A percentile compares a stretch with the other conserved stretches of the same genome.
phyloP scores from a whole-genome alignment of 2,888 invertebrate genomes.

The Drosophila meridiana region DNA sequence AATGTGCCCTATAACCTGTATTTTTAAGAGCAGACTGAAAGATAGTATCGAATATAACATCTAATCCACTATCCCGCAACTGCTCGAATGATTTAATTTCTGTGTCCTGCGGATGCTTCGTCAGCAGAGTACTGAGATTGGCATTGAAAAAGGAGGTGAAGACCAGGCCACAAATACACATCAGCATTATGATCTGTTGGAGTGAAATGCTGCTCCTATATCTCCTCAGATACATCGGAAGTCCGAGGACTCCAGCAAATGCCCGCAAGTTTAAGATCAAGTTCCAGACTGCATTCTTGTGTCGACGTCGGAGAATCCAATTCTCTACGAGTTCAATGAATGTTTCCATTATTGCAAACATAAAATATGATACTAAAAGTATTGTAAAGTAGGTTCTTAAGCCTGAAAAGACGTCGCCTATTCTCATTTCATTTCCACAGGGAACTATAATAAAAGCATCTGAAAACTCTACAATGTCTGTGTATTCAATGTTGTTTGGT shows the following conservation, averaged over 20 bases:
- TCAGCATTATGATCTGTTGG: background rate
- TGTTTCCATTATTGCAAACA: background rate
- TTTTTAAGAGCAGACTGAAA: background rate
- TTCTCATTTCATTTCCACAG: background rate
- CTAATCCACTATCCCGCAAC: background rate
- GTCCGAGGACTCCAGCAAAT: background rate
- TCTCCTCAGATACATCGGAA: background rate
- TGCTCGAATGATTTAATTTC: background rate
- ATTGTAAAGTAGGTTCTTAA: background rate
- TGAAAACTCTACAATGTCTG: background rate
- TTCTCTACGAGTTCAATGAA: background rate
- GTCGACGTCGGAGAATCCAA: background rate
- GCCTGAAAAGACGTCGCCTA: conserved; percentile 1
- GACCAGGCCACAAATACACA: background rate
- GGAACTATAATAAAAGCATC: background rate
- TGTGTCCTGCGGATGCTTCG: background rate
- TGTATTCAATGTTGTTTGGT: background rate
- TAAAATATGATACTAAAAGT: background rate
- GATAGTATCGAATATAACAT: background rate
- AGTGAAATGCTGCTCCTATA: background rate
- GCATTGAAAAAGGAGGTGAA: background rate
- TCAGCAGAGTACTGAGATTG: background rate
- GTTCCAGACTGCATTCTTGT: background rate
- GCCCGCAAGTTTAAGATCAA: background rate
- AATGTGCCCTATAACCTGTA: rapidly evolving